Percentiles rank a stretch among this genome's conserved stretches.
Conservation (phyloP, 2,113 vertebrate species). For the Cyprinodon tularosa region DNA sequence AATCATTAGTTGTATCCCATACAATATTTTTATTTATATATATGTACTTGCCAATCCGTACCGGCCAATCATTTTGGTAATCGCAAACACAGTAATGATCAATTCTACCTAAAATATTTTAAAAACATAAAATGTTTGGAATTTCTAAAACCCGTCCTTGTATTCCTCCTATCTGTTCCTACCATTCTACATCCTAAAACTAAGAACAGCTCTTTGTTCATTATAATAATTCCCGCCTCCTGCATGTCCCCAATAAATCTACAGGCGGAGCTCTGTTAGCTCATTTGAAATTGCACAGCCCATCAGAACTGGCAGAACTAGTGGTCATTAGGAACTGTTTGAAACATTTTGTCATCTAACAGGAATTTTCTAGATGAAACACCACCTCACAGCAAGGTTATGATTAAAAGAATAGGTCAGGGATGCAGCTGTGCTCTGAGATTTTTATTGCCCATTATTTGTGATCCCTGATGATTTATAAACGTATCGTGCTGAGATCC, state of each 20-base stretch:
- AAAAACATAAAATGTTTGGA: no score
- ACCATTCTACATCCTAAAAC: no score
- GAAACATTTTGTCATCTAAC: conserved; percentile 23
- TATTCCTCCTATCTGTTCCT: no score
- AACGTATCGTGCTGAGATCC: conserved; percentile 2
- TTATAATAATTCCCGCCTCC: no score
- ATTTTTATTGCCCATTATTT: conserved; percentile 12
- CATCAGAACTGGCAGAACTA: not conserved
- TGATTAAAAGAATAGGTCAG: conserved; percentile 36
- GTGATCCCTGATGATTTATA: conserved; percentile 1
- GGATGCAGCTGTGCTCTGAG: not conserved
- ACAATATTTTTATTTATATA: no score
- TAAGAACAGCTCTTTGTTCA: no score
- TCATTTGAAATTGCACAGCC: conserved; percentile 18
- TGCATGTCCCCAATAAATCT: not conserved
- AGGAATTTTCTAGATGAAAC: conserved; percentile 2
- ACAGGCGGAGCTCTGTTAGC: conserved; percentile 14
- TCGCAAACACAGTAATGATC: no score
- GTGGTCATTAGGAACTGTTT: conserved; percentile 12
- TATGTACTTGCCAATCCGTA: no score
- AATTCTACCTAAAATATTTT: no score
- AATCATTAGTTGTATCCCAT: no score
- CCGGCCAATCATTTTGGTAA: no score
- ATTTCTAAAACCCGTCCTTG: no score
- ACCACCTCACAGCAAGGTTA: not conserved